phyloP scores from a whole-genome alignment of 2,113 vertebrate species.

The Lamprologus sp. region DNA sequence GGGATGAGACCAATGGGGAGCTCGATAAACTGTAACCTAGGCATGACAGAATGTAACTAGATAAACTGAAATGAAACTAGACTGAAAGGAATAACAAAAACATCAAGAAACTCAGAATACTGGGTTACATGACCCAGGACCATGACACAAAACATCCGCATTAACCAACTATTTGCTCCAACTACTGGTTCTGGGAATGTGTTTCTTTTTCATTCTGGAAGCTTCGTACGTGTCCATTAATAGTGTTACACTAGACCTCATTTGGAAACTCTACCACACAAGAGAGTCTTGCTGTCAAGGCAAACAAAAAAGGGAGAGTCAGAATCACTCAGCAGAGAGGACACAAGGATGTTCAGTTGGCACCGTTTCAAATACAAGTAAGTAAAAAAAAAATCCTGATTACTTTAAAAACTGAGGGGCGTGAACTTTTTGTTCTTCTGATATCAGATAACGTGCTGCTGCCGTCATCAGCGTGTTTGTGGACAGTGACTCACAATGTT shows the following conservation, averaged over 20 bases:
- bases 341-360: rapidly evolving
- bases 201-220: background rate
- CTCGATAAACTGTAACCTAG: too few species aligned
- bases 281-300: background rate
- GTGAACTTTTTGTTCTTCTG: rapidly evolving
- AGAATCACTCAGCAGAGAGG: background rate
- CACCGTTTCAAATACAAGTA: background rate
- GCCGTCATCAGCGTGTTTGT: background rate
- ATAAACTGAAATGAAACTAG: too few species aligned
- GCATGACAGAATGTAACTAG: too few species aligned
- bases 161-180: rapidly evolving
- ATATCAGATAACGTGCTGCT: background rate
- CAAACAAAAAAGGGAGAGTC: rapidly evolving
- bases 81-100: too few species aligned
- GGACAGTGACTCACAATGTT: rapidly evolving
- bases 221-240: rapidly evolving
- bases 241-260: rapidly evolving
- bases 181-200: rapidly evolving
- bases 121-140: too few species aligned
- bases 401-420: background rate
- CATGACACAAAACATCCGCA: background rate
- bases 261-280: background rate
- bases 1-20: too few species aligned
- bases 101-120: too few species aligned
- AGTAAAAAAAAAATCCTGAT: background rate